A percentile compares a stretch with the other conserved stretches of the same genome.
Conservation (phyloP, 2,113 vertebrate species). For the Mohoua ochrocephala region DNA sequence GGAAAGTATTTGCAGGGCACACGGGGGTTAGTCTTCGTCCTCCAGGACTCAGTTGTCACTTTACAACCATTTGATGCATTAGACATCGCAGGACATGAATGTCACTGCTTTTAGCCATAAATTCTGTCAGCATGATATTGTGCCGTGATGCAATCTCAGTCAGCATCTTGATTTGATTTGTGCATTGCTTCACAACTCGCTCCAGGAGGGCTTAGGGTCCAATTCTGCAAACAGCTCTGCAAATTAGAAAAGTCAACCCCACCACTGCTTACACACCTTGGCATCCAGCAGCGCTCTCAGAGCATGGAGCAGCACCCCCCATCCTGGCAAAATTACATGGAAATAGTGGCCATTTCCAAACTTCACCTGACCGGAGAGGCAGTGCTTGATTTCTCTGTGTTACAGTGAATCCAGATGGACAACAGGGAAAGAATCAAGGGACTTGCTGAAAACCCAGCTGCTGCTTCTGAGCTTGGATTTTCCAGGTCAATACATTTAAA, state of each 20-base stretch:
- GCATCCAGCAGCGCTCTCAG: background rate
- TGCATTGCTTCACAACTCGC: background rate
- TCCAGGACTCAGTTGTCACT: background rate
- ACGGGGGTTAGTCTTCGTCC: background rate
- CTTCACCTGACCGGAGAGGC: background rate
- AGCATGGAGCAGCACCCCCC: rapidly evolving
- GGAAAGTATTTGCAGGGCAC: background rate
- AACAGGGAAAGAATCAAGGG: background rate
- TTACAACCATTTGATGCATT: background rate
- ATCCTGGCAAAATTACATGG: background rate
- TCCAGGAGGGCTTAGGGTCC: background rate
- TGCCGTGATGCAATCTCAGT: background rate
- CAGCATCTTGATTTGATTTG: background rate
- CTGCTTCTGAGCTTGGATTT: constrained; percentile 10
- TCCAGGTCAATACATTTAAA: constrained; percentile 2
- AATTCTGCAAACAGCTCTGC: background rate
- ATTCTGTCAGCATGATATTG: background rate
- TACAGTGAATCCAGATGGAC: background rate
- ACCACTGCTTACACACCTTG: background rate
- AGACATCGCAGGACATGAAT: background rate
- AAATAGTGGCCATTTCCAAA: background rate
- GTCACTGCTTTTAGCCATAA: constrained; percentile 12
- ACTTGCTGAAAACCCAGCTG: constrained; percentile 12
- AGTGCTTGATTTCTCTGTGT: background rate
- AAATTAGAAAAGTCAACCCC: background rate